Evolutionary conservation across 2,888 invertebrate species (phyloP).

Genomic region (Anaspis maculata): DNA sequence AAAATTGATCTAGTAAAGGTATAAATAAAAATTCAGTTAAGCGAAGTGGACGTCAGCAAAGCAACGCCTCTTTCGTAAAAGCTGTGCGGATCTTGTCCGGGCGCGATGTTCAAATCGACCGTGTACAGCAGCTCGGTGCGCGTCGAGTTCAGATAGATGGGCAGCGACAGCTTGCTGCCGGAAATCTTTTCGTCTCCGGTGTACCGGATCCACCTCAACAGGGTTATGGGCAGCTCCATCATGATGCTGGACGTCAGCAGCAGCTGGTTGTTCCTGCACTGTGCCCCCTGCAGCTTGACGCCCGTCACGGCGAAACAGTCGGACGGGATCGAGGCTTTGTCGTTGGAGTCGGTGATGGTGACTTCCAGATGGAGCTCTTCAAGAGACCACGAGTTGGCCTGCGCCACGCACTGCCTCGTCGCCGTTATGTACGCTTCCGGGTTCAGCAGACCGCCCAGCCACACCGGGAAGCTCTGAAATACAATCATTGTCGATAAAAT

Average conservation of each 20-base stretch:
- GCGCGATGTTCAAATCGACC: slow-evolving; percentile 84
- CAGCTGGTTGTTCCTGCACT: slow-evolving; percentile 84
- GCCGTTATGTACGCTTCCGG: slow-evolving; percentile 99
- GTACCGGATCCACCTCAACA: slow-evolving; percentile 72
- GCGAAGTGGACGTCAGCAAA: slow-evolving; percentile 84
- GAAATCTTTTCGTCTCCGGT: slow-evolving; percentile 39
- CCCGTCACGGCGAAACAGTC: slow-evolving; percentile 50
- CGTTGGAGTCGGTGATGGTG: slow-evolving; percentile 51
- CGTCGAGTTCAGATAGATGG: slow-evolving; percentile 95
- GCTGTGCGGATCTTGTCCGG: slow-evolving; percentile 86
- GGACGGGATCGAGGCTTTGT: slow-evolving; percentile 33
- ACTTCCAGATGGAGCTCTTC: slow-evolving; percentile 90
- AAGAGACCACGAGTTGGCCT: slow-evolving; percentile 92
- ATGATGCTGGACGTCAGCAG: slow-evolving; percentile 89
- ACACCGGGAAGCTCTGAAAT: slow-evolving; percentile 87
- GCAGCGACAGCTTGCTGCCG: slow-evolving; percentile 72
- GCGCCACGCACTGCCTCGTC: slow-evolving; percentile 95
- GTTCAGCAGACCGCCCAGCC: slow-evolving; percentile 96
- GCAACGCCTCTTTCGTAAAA: slow-evolving; percentile 99
- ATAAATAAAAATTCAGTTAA: slow-evolving; percentile 72
- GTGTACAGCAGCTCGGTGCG: slow-evolving; percentile 92
- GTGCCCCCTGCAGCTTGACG: slow-evolving; percentile 92
- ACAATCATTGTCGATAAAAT: too few species aligned
- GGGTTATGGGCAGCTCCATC: slow-evolving; percentile 84
- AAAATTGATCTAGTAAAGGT: too few species aligned